Evolutionary conservation across 92 coral and sea anemone species (phyloP).

Genomic region (Heliopora coerulea): DNA sequence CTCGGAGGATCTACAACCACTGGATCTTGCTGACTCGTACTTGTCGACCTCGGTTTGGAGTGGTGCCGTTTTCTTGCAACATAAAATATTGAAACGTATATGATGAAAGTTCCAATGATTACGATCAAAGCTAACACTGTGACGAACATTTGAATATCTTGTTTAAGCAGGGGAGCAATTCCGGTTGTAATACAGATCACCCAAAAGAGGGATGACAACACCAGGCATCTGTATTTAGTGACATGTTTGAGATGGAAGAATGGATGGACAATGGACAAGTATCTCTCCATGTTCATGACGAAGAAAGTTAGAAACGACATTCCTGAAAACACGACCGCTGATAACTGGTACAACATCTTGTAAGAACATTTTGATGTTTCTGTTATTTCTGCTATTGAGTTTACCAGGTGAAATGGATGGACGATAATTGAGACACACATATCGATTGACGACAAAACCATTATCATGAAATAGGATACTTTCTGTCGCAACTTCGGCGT

Average conservation of each 20-base stretch:
- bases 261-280: conserved; percentile 32
- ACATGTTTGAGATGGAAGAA: conserved; percentile 27
- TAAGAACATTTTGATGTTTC: conserved; percentile 14
- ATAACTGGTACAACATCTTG: conserved; percentile 19
- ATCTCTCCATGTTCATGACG: conserved; percentile 32
- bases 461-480: conserved; percentile 34
- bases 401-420: conserved; percentile 25
- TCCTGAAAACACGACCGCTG: conserved; percentile 22
- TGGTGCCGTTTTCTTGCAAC: conserved; percentile 2
- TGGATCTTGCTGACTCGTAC: too few relatives aligned
- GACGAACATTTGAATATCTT: background rate
- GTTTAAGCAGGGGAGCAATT: background rate
- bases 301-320: conserved; percentile 25
- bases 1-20: too few relatives aligned
- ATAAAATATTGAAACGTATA: conserved; percentile 26
- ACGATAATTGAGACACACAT: conserved; percentile 8
- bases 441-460: conserved; percentile 35
- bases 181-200: background rate
- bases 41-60: background rate
- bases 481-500: conserved; percentile 27
- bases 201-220: conserved; percentile 10
- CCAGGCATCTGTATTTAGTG: conserved; percentile 16
- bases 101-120: conserved; percentile 16
- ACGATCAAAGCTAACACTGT: conserved; percentile 13
- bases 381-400: conserved; percentile 21